Base-by-base conservation (phyloP, 1,140 invertebrate species). In the Globodera rostochiensis region DNA sequence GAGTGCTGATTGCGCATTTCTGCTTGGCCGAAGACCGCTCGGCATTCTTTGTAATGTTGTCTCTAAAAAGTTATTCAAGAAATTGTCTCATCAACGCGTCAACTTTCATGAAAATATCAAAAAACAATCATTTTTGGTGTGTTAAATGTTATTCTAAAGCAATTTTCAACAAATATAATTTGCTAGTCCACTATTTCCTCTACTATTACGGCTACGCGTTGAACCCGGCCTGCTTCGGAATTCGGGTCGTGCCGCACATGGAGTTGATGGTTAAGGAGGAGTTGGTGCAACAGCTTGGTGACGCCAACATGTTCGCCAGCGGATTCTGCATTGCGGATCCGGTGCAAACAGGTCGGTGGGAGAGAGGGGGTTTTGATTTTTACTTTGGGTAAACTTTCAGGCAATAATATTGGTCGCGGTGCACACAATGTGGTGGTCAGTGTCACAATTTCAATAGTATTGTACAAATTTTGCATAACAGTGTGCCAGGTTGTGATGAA, bases 391-490 rank as follows among this genome's bases (percentile, higher is more conserved):
- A 19, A 57, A 4, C n/a, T 64, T 85, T 87, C 46, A 85, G 84
- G 53, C 50, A 86, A 86, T 57, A 81, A 86, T 60, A n/a, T 86
- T 36, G 85, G 86, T n/a, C 19, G 73, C n/a, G 74, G 81, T 19
- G 73, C 80, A 6, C 75, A 85, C 76, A 83, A 81, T 19, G 78
- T 86, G 19, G 25, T 84, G 67, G 77, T 78, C 21, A 46, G 66
- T 77, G 5, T 15, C 6, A 19, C 3, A 2, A 15, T 66, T 66
- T 66, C 36, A 36, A 36, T 36, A 36, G 36, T 36, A 36, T 36
- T 36, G 36, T 36, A 36, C 36, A 36, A 36, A 36, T 36, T 36
- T 36, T 36, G 36, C 36, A 36, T 36, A 36, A 36, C 36, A 36
- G 36, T 36, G 36, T 36, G 36, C 2, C 36, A 3, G 3, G 36